Conservation (phyloP, 2,797 vertebrate genomes). For the Protonibea diacanthus region DNA sequence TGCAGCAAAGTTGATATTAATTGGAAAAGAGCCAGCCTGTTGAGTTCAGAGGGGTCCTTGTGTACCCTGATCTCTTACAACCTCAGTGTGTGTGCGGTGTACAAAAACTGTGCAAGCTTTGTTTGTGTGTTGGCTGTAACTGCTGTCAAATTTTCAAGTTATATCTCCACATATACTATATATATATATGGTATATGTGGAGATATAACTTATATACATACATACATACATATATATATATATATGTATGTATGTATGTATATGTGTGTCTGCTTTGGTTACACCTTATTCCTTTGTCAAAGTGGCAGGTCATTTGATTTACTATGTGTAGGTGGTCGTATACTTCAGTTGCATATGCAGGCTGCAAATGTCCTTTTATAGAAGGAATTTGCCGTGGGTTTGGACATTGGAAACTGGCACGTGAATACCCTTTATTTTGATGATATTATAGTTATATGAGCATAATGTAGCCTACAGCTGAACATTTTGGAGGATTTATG, state of each 20-base stretch:
- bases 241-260: too few relatives aligned
- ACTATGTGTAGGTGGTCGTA: background rate
- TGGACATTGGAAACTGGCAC: too few relatives aligned
- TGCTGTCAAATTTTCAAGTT: background rate
- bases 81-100: conserved; percentile 43
- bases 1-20: conserved; percentile 50
- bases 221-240: background rate
- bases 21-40: conserved; percentile 77
- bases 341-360: background rate
- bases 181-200: too few relatives aligned
- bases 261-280: background rate
- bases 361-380: background rate
- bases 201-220: too few relatives aligned
- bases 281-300: too few relatives aligned
- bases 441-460: background rate
- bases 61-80: conserved; percentile 85
- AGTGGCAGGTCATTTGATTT: background rate
- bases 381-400: background rate
- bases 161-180: too few relatives aligned
- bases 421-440: background rate
- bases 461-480: background rate
- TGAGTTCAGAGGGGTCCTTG: conserved; percentile 83
- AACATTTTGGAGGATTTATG: background rate
- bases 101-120: background rate
- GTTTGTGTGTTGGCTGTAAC: conserved; percentile 14